Base-by-base conservation (phyloP, 1,140 invertebrate genomes). In the Leptonema lineaticorne region DNA sequence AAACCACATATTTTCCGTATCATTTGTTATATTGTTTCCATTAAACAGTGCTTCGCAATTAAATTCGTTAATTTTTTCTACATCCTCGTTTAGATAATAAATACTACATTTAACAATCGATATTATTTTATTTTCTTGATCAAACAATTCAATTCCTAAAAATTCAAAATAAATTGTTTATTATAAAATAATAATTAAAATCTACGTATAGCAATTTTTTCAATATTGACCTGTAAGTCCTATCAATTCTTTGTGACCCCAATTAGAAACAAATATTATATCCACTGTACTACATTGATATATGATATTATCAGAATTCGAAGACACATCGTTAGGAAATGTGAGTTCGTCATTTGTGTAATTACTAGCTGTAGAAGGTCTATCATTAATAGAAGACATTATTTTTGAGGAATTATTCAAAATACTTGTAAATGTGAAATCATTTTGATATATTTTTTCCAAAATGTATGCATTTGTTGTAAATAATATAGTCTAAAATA, bases 401-500 rank as follows among this genome's bases (percentile, higher is more conserved):
- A 37, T 74, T 58, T 56, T 0, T 22, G 16, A 63, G 59, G 81
- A 79, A 41, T 82, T 80, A 63, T 78, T 79, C 2, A 83, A 79
- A 24, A 84, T 75, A 8, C 79, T 78, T 73, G 85, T 83, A 78
- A 88, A 92, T 22, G 85, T 86, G 66, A 82, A 82, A 78, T 93
- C 92, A 76, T 91, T 86, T 45, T 83, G 76, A 57, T 90, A 85
- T 57, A 94, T 87, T n/a, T 82, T 76, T 78, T 93, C 90, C 24
- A 94, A 79, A 63, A 92, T 91, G 20, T 78, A 75, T 59, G 92
- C 87, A 74, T 92, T 86, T 62, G 87, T 90, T 24, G 91, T 92
- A 77, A 92, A 94, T 59, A 94, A 79, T 72, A 94, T 92, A 16
- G 91, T 93, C 91, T 94, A 79, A 45, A 87, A 71, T 69, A 63